Evolutionary conservation across 2,888 invertebrate genomes (phyloP), one percentile per base, ranked within the genome.

Genomic region (Acanthoscelides obtectus): DNA sequence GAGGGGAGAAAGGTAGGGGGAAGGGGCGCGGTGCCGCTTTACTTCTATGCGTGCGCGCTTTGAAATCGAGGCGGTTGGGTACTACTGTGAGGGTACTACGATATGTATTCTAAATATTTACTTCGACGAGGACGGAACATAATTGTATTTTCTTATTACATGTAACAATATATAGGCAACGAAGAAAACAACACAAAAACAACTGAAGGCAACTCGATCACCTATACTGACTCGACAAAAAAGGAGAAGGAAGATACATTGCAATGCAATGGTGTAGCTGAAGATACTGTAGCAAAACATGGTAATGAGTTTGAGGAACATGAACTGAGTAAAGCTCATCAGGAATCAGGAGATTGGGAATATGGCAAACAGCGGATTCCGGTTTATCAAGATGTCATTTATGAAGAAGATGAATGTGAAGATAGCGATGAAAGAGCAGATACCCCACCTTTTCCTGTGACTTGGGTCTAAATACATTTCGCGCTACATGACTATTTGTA

Each of bases 361-460:
- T 45, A 45, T 45, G 1, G 12, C 17, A 45, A 17, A 3, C 3
- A 3, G 8, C 45, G 1, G 12, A 4, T 45, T 45, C 45, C 45
- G 17, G 17, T 45, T 22, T 66, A 70, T 66, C 20, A 22, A 25
- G 66, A 65, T 8, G 20, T 22, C n/a, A 66, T 22, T 70, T 66
- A 22, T 22, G 67, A 67, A 67, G 20, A 64, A 12, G 64, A 69
- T 27, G 68, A 25, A 27, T 6, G 27, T n/a, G 21, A 67, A 21
- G 67, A 71, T 20, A n/a, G 12, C n/a, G 64, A 71, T n/a, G 69
- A 69, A 22, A 72, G 75, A 68, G 72, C 73, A 27, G 70, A 64
- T 64, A 76, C 76, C 0, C 76, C 76, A 8, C 74, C 74, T 2
- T 76, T 76, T 71, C 74, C 76, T 22, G 68, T 73, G 22, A 70